phyloP scores from a whole-genome alignment of 2,888 invertebrate species.

The Cantharis lateralis region DNA sequence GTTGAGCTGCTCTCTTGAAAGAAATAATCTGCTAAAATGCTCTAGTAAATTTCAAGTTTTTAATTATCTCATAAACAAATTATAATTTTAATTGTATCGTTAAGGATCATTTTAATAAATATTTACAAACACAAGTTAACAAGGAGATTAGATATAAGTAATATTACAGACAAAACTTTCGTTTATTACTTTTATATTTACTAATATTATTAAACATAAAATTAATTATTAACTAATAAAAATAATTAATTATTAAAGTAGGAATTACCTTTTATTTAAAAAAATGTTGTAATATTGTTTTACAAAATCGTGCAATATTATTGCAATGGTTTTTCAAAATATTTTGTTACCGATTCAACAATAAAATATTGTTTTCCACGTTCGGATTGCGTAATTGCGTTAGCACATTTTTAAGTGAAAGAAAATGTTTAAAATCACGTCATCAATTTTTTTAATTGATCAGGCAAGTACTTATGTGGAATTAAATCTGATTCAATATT shows the following conservation, averaged over 20 bases:
- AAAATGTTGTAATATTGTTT: no score
- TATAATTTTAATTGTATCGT: not conserved
- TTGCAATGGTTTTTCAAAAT: not conserved
- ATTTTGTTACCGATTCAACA: no score
- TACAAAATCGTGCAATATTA: not conserved
- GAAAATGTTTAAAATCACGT: not conserved
- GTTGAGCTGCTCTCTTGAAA: no score
- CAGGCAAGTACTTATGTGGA: not conserved
- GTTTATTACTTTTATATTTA: not conserved
- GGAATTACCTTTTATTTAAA: not conserved
- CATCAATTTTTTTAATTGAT: not conserved
- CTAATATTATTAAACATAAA: not conserved
- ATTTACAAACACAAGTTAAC: not conserved
- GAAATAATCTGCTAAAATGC: not conserved
- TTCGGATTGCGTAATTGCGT: no score
- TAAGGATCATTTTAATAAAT: not conserved
- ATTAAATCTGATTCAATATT: not conserved
- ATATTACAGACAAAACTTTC: not conserved
- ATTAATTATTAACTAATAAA: not conserved
- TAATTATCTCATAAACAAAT: not conserved
- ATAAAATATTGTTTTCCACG: no score
- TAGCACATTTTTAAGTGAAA: no score
- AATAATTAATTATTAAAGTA: not conserved
- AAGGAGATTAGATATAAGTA: not conserved
- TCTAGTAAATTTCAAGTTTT: not conserved